Conservation (phyloP, 2,888 invertebrate species). For the Cephus runcator region DNA sequence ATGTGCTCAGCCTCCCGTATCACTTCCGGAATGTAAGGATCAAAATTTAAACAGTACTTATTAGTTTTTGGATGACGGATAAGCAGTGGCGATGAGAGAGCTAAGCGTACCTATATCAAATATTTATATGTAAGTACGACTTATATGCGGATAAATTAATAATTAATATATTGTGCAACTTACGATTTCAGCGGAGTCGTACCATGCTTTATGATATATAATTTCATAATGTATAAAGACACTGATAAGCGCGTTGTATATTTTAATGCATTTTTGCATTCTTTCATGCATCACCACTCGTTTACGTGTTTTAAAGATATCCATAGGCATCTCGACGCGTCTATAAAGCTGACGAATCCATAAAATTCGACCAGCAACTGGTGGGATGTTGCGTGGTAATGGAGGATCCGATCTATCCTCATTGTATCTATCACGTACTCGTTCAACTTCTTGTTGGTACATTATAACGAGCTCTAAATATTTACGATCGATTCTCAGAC, state of each 20-base stretch:
- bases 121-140: conserved; percentile 4
- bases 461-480: conserved; percentile 77
- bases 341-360: conserved; percentile 85
- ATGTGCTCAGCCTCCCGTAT: conserved; percentile 86
- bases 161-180: conserved; percentile 38
- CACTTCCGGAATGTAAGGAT: conserved; percentile 76
- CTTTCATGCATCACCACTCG: conserved; percentile 72
- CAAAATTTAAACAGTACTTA: conserved; percentile 78
- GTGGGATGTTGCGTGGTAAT: conserved; percentile 80
- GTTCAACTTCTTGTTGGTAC: conserved; percentile 77
- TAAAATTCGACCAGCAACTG: conserved; percentile 81
- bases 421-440: conserved; percentile 80
- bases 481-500: conserved; percentile 79
- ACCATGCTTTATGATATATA: conserved; percentile 86
- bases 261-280: conserved; percentile 78
- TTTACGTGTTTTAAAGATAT: conserved; percentile 66
- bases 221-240: conserved; percentile 87
- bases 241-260: conserved; percentile 81
- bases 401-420: conserved; percentile 80
- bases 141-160: background rate
- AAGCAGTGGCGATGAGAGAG: conserved; percentile 78
- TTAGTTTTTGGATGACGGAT: conserved; percentile 75
- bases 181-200: conserved; percentile 79
- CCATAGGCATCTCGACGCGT: conserved; percentile 81
- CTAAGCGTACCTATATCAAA: conserved; percentile 69